phyloP scores from a whole-genome alignment of 2,888 invertebrate genomes.

The Ormia ochracea region DNA sequence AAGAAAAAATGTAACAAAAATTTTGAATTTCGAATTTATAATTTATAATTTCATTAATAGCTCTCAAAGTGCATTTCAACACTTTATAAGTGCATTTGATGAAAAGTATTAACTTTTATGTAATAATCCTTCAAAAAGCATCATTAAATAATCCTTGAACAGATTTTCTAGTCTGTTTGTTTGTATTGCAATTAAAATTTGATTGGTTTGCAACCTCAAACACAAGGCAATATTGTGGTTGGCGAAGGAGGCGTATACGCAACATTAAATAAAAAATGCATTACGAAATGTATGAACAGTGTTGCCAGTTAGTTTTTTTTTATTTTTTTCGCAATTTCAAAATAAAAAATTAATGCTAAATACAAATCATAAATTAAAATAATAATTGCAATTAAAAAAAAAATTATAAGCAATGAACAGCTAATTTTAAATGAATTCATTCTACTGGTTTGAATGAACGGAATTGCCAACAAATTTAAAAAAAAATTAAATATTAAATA shows the following conservation, averaged over 20 bases:
- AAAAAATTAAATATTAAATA: too few species aligned
- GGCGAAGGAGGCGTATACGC: constrained; percentile 17
- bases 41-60: background rate
- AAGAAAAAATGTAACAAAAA: background rate
- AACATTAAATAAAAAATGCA: constrained; percentile 6
- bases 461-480: too few species aligned
- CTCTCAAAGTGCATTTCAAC: background rate
- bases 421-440: too few species aligned
- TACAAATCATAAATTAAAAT: too few species aligned
- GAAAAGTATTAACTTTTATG: background rate
- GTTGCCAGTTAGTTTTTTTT: too few species aligned
- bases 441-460: too few species aligned
- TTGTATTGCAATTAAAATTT: constrained; percentile 20
- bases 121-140: background rate
- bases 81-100: background rate
- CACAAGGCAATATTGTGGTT: background rate
- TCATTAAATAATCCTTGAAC: background rate
- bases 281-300: background rate
- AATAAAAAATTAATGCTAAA: too few species aligned
- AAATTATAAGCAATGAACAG: too few species aligned
- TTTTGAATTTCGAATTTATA: background rate
- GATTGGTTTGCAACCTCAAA: background rate
- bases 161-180: background rate
- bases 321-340: too few species aligned
- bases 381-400: too few species aligned